Evolutionary conservation across 1,140 invertebrate genomes (phyloP), one percentile per base, ranked within the genome.

Genomic region (Bombyx mandarina): DNA sequence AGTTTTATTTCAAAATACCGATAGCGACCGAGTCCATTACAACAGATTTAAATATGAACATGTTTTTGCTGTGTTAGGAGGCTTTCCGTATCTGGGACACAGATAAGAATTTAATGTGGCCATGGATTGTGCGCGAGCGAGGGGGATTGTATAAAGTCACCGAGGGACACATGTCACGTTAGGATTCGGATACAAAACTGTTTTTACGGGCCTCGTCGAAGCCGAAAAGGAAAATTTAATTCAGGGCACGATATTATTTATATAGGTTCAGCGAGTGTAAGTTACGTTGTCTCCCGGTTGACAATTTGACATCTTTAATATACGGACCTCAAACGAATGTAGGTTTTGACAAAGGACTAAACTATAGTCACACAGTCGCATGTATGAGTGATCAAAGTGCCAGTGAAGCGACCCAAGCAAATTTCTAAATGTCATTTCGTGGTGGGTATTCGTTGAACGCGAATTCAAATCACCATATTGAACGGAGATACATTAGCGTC

Each of bases 111-210:
- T 71, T 60, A 69, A 68, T 65, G 57, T 65, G 12, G 67, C 67
- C 66, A 61, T 63, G 63, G 61, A 56, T 67, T 61, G 54, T 51
- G 63, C 58, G 61, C 61, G 52, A 58, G 65, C 65, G 58, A 57
- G 65, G 65, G 63, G 68, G 63, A 64, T 64, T 64, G 57, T 53
- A 57, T 64, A 67, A 76, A 72, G 69, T 71, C 70, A 62, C 56
- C 62, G 56, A 66, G 66, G 67, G 63, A 75, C 72, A 73, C 65
- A 68, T 73, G 74, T 71, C 74, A 71, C 47, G 52, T 57, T 57
- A 66, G 57, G 42, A 53, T 45, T 60, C 54, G 51, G 12, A n/a
- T 8, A 9, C 35, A 55, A 45, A 45, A 57, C 51, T 45, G 60
- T 61, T 61, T 61, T 61, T 61, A 56, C 51, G 44, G 26, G 43